Conservation (phyloP, 2,113 vertebrate genomes). For the Chlorodrepanis virens region DNA sequence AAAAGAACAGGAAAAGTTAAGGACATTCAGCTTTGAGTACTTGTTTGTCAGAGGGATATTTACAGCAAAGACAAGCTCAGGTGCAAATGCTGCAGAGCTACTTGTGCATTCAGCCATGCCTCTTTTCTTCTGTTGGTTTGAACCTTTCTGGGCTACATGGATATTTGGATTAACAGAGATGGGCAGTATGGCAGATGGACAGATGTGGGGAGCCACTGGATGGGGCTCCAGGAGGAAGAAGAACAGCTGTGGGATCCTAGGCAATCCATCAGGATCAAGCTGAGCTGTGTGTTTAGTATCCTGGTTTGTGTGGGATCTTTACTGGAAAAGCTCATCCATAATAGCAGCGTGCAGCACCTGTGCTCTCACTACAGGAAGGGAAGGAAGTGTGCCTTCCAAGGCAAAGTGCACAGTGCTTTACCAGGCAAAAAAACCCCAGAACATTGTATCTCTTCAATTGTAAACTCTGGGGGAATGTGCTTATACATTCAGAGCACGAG, state of each 20-base stretch:
- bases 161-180: neutral
- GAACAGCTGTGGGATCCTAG: neutral
- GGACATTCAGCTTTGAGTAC: neutral
- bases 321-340: neutral
- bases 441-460: conserved; percentile 15
- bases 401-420: conserved; percentile 18
- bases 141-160: neutral
- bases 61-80: neutral
- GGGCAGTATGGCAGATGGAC: neutral
- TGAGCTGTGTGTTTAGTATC: neutral
- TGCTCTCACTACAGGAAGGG: neutral
- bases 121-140: neutral
- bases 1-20: neutral
- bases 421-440: conserved; percentile 8
- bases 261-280: neutral
- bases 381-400: neutral
- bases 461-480: conserved; percentile 26
- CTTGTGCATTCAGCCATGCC: neutral
- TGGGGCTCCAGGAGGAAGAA: conserved; percentile 14
- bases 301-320: conserved; percentile 7
- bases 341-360: conserved; percentile 14
- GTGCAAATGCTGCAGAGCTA: neutral
- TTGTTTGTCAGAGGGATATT: neutral
- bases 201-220: neutral
- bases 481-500: conserved; percentile 40